Conservation (phyloP, 1,140 invertebrate genomes). For the Amyelois transitella region DNA sequence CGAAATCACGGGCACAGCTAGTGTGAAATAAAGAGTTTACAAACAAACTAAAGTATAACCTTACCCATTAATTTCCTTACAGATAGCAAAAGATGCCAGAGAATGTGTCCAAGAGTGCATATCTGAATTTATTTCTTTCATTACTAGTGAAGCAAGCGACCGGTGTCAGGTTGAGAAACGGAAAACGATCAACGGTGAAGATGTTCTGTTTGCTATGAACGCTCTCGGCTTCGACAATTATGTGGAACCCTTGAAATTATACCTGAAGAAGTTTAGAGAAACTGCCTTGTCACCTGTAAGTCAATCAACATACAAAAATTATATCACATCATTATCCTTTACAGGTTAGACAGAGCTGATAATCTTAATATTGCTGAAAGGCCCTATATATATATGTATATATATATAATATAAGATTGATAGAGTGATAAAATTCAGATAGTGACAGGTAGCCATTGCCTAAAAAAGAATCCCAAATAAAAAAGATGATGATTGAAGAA, state of each 20-base stretch:
- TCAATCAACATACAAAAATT: constrained; percentile 5
- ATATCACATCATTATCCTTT: too few species aligned
- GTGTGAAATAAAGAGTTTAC: too few species aligned
- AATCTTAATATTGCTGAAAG: too few species aligned
- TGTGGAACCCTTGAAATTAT: constrained; percentile 96
- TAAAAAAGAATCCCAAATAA: too few species aligned
- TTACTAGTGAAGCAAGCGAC: constrained; percentile 98
- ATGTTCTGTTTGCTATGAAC: constrained; percentile 97
- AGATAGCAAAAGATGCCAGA: constrained; percentile 99
- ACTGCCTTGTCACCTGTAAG: constrained; percentile 63
- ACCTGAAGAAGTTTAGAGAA: constrained; percentile 97
- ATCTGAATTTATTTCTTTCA: constrained; percentile 99
- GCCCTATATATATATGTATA: too few species aligned
- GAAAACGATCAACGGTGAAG: constrained; percentile 99
- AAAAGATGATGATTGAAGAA: too few species aligned
- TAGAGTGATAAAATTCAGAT: too few species aligned
- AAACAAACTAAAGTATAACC: neutral
- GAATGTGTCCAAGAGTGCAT: constrained; percentile 99
- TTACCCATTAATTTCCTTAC: constrained; percentile 37
- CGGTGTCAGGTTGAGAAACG: constrained; percentile 97
- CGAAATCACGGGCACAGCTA: too few species aligned
- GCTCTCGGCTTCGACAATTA: constrained; percentile 99
- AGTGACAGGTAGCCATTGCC: too few species aligned
- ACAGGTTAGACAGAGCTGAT: too few species aligned
- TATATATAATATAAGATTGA: too few species aligned